Base-by-base conservation (phyloP, 1,140 invertebrate genomes). In the Maconellicoccus hirsutus region DNA sequence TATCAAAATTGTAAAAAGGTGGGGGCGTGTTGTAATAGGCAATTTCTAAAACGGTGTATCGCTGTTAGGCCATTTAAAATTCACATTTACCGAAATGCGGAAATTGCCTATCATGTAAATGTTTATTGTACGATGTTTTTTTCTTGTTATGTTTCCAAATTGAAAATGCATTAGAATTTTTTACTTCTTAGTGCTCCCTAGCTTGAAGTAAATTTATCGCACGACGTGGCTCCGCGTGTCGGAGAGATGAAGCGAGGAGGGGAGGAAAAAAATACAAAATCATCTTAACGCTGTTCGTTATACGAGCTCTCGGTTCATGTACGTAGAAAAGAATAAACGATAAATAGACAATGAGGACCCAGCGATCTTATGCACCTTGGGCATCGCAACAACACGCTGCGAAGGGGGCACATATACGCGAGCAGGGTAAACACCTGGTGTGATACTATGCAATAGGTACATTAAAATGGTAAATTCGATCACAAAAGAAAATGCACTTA, bases 381-480 rank as follows among this genome's bases (percentile, higher is more conserved):
- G 42, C 42, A 52, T 52, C n/a, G n/a, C 16, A 16, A 4, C 33
- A 14, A 38, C 33, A 38, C 16, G 42, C 42, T 52, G 42, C 42
- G 42, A 52, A 52, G 42, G 42, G 42, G 42, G 42, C 42, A 52
- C 42, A 16, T 52, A 66, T 66, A 66, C 61, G 25, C 61, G 25
- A 66, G 61, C 61, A 66, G 61, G 61, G 61, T 66, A 66, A 66
- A 66, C 61, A 66, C 61, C 61, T 66, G 61, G 61, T 66, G 61
- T 66, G 61, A 66, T 25, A 66, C 61, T 66, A 66, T 66, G 61
- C 61, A 66, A 66, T 66, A 66, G 61, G 10, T 66, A 66, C 22
- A 66, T 66, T 66, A 66, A 66, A 66, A 66, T 66, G 61, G 61
- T 66, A 66, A 66, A 66, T 66, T 66, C 61, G 61, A 66, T 66